Base-by-base conservation (phyloP, 1,140 invertebrate genomes). In the Latrodectus geometricus region DNA sequence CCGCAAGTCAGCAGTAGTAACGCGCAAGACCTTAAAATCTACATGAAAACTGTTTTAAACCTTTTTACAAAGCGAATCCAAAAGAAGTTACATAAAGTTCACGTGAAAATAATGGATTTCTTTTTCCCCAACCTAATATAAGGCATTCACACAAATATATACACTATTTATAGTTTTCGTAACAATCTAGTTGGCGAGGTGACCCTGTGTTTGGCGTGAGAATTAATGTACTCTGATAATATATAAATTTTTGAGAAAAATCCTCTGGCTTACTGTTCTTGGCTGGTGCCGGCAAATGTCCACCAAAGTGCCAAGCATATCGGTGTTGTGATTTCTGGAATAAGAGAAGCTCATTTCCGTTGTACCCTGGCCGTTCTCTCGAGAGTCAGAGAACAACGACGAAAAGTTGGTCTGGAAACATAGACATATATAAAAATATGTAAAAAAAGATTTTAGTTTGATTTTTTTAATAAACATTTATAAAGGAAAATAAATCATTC, bases 331-430 rank as follows among this genome's bases (percentile, higher is more conserved):
- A 20, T 69, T 68, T 69, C 82, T 84, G 8, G n/a, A 50, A 48
- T 68, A 23, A 2, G 77, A 79, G 48, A 49, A 69, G 21, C 49
- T 76, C 81, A 76, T 84, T 20, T 84, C 81, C 11, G 81, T 84
- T 7, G 81, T 84, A 9, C 72, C 73, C 3, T 70, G 69, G 35
- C 81, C 81, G 35, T 61, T 76, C 48, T 84, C 81, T 8, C 81
- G 54, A 20, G 81, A 84, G 14, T 84, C 82, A 17, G 72, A 54
- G 20, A 84, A 84, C 56, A 84, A 9, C 4, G 82, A 84, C 0
- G 82, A 84, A 48, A 68, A 84, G 48, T 84, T 84, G 4, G 72
- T 54, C 82, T 84, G 65, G 68, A 69, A 76, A 76, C 69, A 35
- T 35, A 65, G 7, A 65, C 12, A 65, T n/a, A n/a, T n/a, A n/a